These are phyloP conservation scores for Trichacis sp. DNA, from an alignment of 2,888 invertebrate genomes.

Conservation along the genomic window DNA sequence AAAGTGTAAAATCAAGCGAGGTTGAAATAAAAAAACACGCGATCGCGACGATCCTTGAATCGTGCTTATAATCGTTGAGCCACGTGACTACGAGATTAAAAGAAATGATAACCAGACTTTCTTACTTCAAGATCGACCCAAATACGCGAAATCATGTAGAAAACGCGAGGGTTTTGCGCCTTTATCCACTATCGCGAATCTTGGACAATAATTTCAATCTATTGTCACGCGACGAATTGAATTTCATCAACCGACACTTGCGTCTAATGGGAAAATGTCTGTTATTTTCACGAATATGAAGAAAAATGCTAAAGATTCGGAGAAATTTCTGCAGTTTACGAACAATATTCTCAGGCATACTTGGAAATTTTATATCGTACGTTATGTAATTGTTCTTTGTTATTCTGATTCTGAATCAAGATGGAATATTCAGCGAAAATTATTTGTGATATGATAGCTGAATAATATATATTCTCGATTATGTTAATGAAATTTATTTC, in stretches of 20 bases:
- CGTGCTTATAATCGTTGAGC: conserved; percentile 10
- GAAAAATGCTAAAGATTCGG: too few relatives aligned
- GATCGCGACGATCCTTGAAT: conserved; percentile 16
- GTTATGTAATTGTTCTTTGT: too few relatives aligned
- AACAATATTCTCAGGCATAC: too few relatives aligned
- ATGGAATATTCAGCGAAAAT: too few relatives aligned
- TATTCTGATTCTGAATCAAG: too few relatives aligned
- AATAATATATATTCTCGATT: too few relatives aligned
- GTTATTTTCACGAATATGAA: too few relatives aligned
- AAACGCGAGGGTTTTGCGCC: conserved; percentile 18
- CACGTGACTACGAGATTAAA: conserved; percentile 16
- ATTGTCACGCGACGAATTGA: neutral
- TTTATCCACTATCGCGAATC: conserved; percentile 18
- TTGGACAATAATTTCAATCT: conserved; percentile 23
- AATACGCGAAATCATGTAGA: conserved; percentile 13
- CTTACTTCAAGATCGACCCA: conserved; percentile 14
- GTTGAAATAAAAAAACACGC: conserved; percentile 17
- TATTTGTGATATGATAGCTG: too few relatives aligned
- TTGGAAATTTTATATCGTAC: too few relatives aligned
- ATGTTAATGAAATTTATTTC: too few relatives aligned
- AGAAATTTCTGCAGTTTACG: too few relatives aligned
- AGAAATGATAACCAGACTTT: conserved; percentile 24
- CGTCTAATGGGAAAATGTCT: neutral
- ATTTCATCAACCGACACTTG: neutral
- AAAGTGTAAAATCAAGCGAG: conserved; percentile 9